Percentiles rank a stretch among this genome's conserved stretches.
Evolutionary conservation across 2,113 vertebrate species (phyloP).

Genomic region (Rhagologus leucostigma): DNA sequence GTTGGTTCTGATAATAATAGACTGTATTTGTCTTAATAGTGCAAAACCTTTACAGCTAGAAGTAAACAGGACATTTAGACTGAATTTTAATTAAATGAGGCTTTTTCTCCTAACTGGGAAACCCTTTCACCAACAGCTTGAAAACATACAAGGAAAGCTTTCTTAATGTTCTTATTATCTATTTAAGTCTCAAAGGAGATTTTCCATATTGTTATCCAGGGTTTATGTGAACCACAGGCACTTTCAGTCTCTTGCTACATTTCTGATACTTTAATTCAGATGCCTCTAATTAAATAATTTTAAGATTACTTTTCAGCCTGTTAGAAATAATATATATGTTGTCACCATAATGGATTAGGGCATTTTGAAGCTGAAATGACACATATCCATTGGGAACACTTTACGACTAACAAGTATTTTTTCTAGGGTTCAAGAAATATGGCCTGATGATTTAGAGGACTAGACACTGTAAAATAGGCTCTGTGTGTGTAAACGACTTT

Average conservation of each 20-base stretch:
- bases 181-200: not conserved
- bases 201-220: not conserved
- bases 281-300: not conserved
- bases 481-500: not conserved
- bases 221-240: constrained; percentile 7
- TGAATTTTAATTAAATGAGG: not conserved
- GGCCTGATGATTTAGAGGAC: not conserved
- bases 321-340: constrained; percentile 29
- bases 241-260: not conserved
- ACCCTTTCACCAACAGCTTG: not conserved
- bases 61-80: not conserved
- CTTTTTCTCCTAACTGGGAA: not conserved
- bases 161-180: not conserved
- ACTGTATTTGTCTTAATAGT: not conserved
- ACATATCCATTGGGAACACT: not conserved
- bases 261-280: not conserved
- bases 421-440: not conserved
- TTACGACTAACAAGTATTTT: not conserved
- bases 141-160: not conserved
- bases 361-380: not conserved
- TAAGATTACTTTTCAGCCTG: constrained; percentile 17
- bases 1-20: not conserved
- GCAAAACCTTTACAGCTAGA: not conserved
- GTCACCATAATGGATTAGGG: not conserved
- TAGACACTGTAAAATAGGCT: not conserved